Conservation (phyloP, 1,140 invertebrate species). For the Cotesia glomerata region DNA sequence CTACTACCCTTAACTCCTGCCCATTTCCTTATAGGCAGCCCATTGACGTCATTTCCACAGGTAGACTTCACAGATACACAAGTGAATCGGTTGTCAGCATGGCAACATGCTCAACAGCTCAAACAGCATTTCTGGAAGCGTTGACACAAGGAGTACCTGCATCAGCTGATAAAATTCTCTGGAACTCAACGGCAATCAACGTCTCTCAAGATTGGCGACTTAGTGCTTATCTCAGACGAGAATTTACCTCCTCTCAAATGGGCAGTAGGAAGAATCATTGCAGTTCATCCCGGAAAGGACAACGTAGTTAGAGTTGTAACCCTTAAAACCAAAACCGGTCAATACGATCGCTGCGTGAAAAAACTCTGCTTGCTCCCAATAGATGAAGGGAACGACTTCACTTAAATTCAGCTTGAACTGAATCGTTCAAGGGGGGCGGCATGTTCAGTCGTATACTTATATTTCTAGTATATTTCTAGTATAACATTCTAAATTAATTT, state of each 20-base stretch:
- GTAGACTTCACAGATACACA: neutral
- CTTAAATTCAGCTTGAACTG: too few relatives aligned
- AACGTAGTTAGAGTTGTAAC: neutral
- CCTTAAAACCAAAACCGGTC: neutral
- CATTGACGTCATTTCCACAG: neutral
- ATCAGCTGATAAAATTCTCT: neutral
- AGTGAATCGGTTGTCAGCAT: neutral
- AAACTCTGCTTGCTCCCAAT: neutral
- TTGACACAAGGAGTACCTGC: neutral
- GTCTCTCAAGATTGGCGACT: neutral
- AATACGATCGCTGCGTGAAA: neutral
- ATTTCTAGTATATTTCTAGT: too few relatives aligned
- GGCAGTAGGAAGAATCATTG: neutral
- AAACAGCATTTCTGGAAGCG: neutral
- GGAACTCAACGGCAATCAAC: neutral
- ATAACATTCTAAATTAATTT: too few relatives aligned
- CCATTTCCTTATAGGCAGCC: neutral
- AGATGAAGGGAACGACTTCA: too few relatives aligned
- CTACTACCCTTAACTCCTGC: neutral
- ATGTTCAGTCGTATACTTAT: too few relatives aligned
- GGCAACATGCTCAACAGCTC: neutral
- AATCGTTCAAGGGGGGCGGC: too few relatives aligned
- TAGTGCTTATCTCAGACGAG: neutral
- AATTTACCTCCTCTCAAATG: neutral
- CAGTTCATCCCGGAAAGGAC: neutral